Base-by-base conservation (phyloP, 2,888 invertebrate genomes). In the Lapara coniferarum region DNA sequence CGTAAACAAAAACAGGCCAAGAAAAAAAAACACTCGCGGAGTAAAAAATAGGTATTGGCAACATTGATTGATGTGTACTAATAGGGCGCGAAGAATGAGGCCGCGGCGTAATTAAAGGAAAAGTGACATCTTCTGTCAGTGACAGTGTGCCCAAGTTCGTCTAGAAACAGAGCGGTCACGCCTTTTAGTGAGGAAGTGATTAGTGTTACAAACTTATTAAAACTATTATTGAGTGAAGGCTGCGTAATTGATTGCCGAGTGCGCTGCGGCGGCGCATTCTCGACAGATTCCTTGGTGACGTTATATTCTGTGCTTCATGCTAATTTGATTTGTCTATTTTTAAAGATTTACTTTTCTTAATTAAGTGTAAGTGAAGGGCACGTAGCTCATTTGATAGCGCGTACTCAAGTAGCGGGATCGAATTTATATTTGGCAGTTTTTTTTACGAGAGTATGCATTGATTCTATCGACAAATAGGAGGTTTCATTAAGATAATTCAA, bases 31-130 rank as follows among this genome's bases (percentile, higher is more conserved):
- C 85, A 89, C 84, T 87, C 81, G 81, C 87, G 87, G 83, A 86
- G 86, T 85, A 89, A 93, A 93, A 93, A 93, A 92, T 92, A 92
- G 90, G 90, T 93, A 93, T 93, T 93, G 93, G 93, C 93, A 93
- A 93, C 93, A 92, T 93, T 93, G 93, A 93, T 93, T 93, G 93
- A 93, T 93, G 93, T 87, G 88, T 92, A 93, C 93, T 93, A 93
- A 93, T 93, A 93, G 93, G 93, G 91, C 93, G 93, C 91, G 93
- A 92, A 92, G 92, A 93, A 93, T 90, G 90, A 92, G 89, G 91
- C 90, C 89, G 86, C 84, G 78, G 85, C 87, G 86, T 93, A 93
- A 93, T 93, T 93, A 93, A 89, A 92, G 85, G 87, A 89, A 86
- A 92, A 91, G 91, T 93, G 93, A 93, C 93, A 92, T 89, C 88